A percentile compares a stretch with the other conserved stretches of the same genome.
Evolutionary conservation across 2,888 invertebrate species (phyloP).

Genomic region (Aphodius granarius): DNA sequence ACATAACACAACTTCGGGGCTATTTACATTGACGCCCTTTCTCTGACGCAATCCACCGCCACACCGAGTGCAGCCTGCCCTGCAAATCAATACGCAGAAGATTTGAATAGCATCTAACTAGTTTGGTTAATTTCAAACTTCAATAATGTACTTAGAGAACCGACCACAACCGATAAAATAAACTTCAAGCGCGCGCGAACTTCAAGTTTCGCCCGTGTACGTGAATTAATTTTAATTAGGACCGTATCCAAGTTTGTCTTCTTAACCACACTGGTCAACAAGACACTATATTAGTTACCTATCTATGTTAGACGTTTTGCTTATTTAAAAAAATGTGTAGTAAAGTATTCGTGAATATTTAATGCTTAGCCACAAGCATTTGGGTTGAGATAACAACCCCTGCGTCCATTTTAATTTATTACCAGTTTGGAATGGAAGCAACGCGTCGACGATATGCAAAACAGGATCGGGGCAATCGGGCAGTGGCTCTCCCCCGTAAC

Average conservation of each 20-base stretch:
- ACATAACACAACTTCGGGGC: neutral
- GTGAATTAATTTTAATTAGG: neutral
- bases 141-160: conserved; percentile 9
- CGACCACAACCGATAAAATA: conserved; percentile 7
- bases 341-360: neutral
- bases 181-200: conserved; percentile 1
- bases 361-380: neutral
- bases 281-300: neutral
- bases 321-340: no score
- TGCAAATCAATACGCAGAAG: conserved; percentile 3
- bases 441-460: conserved; percentile 11
- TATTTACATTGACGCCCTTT: neutral
- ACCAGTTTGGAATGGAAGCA: conserved; percentile 10
- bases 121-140: conserved; percentile 13
- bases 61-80: neutral
- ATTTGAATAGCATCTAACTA: conserved; percentile 14
- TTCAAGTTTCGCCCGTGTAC: neutral
- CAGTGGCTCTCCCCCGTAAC: neutral
- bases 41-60: neutral
- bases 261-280: neutral
- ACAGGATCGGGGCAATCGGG: neutral
- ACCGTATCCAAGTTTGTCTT: neutral
- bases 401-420: conserved; percentile 11
- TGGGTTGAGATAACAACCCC: neutral
- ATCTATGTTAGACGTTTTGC: neutral